Percentiles rank a stretch among this genome's conserved stretches.
phyloP scores from a whole-genome alignment of 2,888 invertebrate species.

The Mythimna lalbum region DNA sequence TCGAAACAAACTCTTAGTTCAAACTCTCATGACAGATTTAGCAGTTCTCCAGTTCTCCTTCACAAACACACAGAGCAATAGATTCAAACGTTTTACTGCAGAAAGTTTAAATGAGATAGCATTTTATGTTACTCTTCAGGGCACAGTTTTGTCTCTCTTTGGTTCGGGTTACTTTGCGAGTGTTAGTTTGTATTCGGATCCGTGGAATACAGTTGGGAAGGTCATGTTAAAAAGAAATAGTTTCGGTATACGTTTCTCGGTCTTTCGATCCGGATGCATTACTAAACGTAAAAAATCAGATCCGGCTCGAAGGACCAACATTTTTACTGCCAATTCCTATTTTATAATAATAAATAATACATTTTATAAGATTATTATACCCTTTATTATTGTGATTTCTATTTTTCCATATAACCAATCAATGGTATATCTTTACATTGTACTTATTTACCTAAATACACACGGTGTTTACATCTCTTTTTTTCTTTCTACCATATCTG shows the following conservation, averaged over 20 bases:
- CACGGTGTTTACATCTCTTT: too few relatives aligned
- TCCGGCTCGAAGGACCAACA: conserved; percentile 6
- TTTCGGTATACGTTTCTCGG: background rate
- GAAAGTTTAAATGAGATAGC: conserved; percentile 71
- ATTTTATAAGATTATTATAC: too few relatives aligned
- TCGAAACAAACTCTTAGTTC: conserved; percentile 24
- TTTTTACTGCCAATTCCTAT: background rate
- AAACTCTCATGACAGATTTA: conserved; percentile 55
- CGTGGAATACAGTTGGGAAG: conserved; percentile 8
- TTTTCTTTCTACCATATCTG: too few relatives aligned
- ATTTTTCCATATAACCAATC: too few relatives aligned
- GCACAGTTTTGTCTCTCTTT: conserved; percentile 55
- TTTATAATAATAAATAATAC: too few relatives aligned
- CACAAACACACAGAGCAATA: conserved; percentile 44
- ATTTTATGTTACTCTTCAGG: conserved; percentile 65
- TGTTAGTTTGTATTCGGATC: conserved; percentile 40
- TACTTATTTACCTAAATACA: too few relatives aligned
- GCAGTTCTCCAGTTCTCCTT: conserved; percentile 32
- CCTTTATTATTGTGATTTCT: too few relatives aligned
- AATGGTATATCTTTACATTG: too few relatives aligned
- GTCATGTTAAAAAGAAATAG: background rate
- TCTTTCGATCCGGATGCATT: too few relatives aligned
- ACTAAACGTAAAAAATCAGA: background rate
- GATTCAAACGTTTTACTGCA: conserved; percentile 63
- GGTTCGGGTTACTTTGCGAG: conserved; percentile 34